Percentiles rank a stretch among this genome's conserved stretches.
Evolutionary conservation across 2,888 invertebrate species (phyloP).

Genomic region (Meghimatium bilineatum): DNA sequence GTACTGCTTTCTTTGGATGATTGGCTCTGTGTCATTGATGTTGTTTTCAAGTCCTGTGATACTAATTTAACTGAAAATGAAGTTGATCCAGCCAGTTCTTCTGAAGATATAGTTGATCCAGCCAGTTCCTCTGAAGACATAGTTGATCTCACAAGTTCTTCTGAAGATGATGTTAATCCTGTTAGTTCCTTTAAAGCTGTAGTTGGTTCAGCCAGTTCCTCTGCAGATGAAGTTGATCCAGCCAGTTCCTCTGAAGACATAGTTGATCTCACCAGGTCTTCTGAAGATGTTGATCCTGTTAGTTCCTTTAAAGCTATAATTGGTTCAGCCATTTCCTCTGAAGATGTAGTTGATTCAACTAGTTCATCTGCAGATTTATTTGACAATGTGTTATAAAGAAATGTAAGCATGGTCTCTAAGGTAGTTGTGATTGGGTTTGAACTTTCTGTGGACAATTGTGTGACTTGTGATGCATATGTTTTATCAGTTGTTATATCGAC

Average conservation of each 20-base stretch:
- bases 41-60: neutral
- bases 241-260: neutral
- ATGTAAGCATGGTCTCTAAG: conserved; percentile 32
- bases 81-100: neutral
- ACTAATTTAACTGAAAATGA: too few relatives aligned
- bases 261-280: neutral
- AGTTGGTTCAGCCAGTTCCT: neutral
- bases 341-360: neutral
- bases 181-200: neutral
- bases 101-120: conserved; percentile 7
- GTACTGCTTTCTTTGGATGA: neutral
- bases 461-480: neutral
- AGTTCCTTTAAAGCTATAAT: neutral
- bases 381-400: conserved; percentile 43
- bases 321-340: neutral
- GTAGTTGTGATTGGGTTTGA: conserved; percentile 17
- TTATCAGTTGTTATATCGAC: neutral
- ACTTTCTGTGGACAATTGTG: neutral
- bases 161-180: neutral
- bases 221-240: neutral
- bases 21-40: neutral
- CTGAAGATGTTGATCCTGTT: neutral
- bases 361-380: neutral
- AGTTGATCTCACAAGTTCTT: neutral
- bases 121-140: neutral